Evolutionary conservation across 2,888 invertebrate genomes (phyloP).

Genomic region (Hetaerina titia): DNA sequence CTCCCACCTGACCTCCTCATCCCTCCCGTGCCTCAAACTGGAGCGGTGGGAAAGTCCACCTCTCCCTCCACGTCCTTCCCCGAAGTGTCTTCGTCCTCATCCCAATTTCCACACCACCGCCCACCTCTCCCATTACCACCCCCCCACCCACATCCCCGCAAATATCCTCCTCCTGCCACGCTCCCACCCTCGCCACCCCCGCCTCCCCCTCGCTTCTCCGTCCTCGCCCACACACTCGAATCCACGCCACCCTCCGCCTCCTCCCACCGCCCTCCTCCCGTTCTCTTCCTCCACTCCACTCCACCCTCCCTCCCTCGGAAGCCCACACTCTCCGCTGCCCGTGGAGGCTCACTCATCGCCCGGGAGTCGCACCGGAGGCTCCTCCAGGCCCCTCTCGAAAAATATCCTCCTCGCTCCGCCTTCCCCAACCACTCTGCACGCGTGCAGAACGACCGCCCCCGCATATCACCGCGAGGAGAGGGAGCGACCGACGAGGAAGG

Average conservation of each 20-base stretch:
- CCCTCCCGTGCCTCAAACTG: not conserved
- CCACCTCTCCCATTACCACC: not conserved
- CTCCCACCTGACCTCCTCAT: constrained; percentile 18
- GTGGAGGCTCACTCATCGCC: constrained; percentile 47
- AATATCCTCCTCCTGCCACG: not conserved
- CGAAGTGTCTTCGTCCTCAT: too few species aligned
- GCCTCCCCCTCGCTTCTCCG: not conserved
- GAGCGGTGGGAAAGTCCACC: too few species aligned
- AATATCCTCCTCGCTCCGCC: not conserved
- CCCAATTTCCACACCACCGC: not conserved
- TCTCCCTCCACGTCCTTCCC: too few species aligned
- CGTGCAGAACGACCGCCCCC: not conserved
- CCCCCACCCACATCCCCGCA: constrained; percentile 33
- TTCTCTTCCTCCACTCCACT: not conserved
- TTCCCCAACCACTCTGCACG: not conserved
- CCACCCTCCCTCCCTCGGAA: constrained; percentile 5
- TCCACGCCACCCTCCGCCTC: not conserved
- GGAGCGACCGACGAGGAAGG: too few species aligned
- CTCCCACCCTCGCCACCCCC: not conserved
- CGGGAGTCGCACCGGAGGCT: constrained; percentile 48
- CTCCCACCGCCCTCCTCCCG: constrained; percentile 6
- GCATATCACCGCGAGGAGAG: not conserved
- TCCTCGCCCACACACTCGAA: not conserved
- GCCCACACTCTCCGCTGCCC: not conserved
- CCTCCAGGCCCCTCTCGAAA: not conserved